Conservation (phyloP, 2,113 vertebrate species). For the Hydrochoerus hydrochaeris region DNA sequence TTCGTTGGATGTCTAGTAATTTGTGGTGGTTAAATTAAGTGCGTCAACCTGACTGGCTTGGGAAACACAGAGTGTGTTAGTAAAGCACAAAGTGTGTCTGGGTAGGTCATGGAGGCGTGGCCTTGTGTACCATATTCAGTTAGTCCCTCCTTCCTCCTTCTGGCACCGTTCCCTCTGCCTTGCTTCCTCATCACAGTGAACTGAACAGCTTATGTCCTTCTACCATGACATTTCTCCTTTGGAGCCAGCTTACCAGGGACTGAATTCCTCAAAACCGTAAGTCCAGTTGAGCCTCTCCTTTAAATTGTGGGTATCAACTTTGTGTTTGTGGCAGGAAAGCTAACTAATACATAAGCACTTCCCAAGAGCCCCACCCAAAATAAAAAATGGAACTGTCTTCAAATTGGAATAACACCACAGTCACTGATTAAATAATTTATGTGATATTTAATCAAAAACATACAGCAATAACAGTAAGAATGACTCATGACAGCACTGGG, state of each 20-base stretch:
- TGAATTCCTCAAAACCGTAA: background rate
- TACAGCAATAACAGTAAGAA: background rate
- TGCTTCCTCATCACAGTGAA: background rate
- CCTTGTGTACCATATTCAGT: background rate
- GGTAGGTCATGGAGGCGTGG: background rate
- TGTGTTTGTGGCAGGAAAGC: background rate
- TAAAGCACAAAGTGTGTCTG: background rate
- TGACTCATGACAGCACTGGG: background rate
- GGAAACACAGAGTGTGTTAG: background rate
- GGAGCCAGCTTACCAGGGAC: background rate
- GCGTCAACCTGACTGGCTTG: background rate
- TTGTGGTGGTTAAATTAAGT: background rate
- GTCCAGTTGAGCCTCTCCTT: background rate
- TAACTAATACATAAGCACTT: background rate
- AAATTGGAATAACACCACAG: background rate
- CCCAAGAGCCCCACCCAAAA: background rate
- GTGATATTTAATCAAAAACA: slow-evolving; percentile 5
- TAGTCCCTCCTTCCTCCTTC: background rate
- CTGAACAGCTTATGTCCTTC: background rate
- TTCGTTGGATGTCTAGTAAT: slow-evolving; percentile 20
- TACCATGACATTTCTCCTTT: background rate
- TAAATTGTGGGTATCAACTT: background rate
- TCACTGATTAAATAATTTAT: slow-evolving; percentile 32
- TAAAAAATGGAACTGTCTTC: background rate
- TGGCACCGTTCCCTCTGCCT: background rate